Base-by-base conservation (phyloP, 2,888 invertebrate species). In the Rhagonycha fulva region DNA sequence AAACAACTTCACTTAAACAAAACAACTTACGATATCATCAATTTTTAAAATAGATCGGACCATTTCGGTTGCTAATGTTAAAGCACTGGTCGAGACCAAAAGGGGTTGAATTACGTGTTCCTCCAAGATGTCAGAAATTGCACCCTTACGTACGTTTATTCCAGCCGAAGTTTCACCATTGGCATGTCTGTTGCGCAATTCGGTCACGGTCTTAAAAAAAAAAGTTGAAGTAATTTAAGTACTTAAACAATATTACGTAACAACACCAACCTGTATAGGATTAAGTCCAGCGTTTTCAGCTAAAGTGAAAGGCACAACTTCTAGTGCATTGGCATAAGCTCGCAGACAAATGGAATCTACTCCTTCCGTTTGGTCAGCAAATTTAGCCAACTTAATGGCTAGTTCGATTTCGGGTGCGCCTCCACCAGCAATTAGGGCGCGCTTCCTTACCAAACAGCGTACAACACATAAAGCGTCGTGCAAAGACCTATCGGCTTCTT, bases 21-120 rank as follows among this genome's bases (percentile, higher is more conserved):
- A 66, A 12, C 24, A 32, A 90, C 94, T 93, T 84, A 99, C 97
- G 88, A 99, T 98, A 89, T 99, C 99, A 89, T 99, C 99, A 85
- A 99, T 99, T 91, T 99, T 99, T 86, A 99, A 91, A 89, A 99
- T 98, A 83, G 97, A 96, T 84, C 98, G 93, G 79, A 99, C 96
- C 70, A 98, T 98, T 90, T 99, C 99, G 0, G 99, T 95, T 79
- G 99, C 95, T 83, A 99, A 92, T 73, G 94, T 96, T 82, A 99
- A 93, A 69, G 98, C 97, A 82, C 97, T 97, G 70, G 94, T 94
- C 75, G 97, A 96, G 71, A 99, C 99, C 85, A 99, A 92, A 82
- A 99, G 91, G 67, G 99, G 99, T 88, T 99, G 99, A 76, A 99
- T 94, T 76, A 99, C 99, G 89, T 97, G 95, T 89, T 99, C 99